Evolutionary conservation across 2,888 invertebrate species (phyloP).

Genomic region (Eretmocerus hayati): DNA sequence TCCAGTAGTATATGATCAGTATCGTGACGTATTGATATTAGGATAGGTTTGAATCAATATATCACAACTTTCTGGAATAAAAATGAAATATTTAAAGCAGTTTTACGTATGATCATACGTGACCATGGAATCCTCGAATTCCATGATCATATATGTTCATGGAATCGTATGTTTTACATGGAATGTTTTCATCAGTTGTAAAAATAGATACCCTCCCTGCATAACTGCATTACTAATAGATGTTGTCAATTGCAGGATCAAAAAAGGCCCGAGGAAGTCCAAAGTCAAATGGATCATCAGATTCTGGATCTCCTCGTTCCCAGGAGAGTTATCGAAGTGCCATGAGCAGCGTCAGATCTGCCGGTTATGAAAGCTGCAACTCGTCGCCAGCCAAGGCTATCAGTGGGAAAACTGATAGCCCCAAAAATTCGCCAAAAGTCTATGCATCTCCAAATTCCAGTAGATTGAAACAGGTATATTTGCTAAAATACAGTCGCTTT

Average conservation of each 20-base stretch:
- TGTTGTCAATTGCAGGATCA: conserved; percentile 23
- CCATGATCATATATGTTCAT: background rate
- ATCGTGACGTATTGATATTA: too few species aligned
- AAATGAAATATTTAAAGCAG: too few species aligned
- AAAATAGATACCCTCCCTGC: too few species aligned
- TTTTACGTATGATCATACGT: too few species aligned
- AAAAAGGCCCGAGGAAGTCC: conserved; percentile 32
- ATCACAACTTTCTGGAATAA: too few species aligned
- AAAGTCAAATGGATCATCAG: conserved; percentile 27
- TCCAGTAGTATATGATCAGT: too few species aligned
- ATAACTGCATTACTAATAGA: too few species aligned
- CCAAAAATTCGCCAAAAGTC: conserved; percentile 27
- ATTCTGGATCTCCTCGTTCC: conserved; percentile 27
- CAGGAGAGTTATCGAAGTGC: conserved; percentile 23
- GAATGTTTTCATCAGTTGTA: too few species aligned
- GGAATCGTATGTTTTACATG: background rate
- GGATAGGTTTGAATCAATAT: too few species aligned
- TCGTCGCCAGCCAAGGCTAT: conserved; percentile 30
- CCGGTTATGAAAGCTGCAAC: conserved; percentile 33
- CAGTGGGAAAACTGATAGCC: conserved; percentile 24
- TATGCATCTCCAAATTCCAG: conserved; percentile 28
- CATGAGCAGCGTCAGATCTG: conserved; percentile 26
- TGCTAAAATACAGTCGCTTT: background rate
- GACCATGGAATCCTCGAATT: too few species aligned
- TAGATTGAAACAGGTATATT: conserved; percentile 35